phyloP scores from a whole-genome alignment of 2,113 vertebrate species.

The Columba janthina region DNA sequence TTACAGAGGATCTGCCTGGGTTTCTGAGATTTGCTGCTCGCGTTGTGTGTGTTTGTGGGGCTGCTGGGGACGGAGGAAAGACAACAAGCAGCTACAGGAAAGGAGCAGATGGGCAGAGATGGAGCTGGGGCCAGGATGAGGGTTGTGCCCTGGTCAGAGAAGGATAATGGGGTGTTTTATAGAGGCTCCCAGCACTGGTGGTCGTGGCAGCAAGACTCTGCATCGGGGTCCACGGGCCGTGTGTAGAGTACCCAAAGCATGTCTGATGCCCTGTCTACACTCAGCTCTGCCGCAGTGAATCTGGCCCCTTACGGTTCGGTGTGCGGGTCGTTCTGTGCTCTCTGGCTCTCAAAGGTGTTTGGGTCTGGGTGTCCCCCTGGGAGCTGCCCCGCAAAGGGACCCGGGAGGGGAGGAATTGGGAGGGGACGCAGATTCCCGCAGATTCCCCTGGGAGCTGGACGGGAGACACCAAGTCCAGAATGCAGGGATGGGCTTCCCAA shows the following conservation, averaged over 20 bases:
- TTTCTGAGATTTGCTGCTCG: background rate
- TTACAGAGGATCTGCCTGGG: background rate
- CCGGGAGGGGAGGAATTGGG: background rate
- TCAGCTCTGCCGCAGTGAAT: fast-evolving
- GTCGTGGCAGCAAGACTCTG: background rate
- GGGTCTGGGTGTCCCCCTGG: background rate
- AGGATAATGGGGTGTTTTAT: fast-evolving
- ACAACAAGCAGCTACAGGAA: background rate
- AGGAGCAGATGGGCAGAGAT: background rate
- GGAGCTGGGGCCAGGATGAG: fast-evolving
- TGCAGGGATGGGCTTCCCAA: background rate
- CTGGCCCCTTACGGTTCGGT: fast-evolving
- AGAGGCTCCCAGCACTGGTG: background rate
- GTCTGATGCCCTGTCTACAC: background rate
- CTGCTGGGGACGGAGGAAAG: background rate
- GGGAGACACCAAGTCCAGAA: fast-evolving
- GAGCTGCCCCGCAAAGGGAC: background rate
- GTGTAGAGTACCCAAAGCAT: too few relatives aligned
- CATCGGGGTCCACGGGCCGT: fast-evolving
- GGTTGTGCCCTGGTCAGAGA: background rate
- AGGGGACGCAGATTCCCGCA: fast-evolving
- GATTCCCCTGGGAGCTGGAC: background rate
- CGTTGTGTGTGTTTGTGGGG: fast-evolving
- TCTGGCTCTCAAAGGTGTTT: background rate
- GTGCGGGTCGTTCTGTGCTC: fast-evolving